Percentiles rank a stretch among this genome's conserved stretches.
Conservation (phyloP, 1,140 invertebrate species). For the Euura saliciscinereae region DNA sequence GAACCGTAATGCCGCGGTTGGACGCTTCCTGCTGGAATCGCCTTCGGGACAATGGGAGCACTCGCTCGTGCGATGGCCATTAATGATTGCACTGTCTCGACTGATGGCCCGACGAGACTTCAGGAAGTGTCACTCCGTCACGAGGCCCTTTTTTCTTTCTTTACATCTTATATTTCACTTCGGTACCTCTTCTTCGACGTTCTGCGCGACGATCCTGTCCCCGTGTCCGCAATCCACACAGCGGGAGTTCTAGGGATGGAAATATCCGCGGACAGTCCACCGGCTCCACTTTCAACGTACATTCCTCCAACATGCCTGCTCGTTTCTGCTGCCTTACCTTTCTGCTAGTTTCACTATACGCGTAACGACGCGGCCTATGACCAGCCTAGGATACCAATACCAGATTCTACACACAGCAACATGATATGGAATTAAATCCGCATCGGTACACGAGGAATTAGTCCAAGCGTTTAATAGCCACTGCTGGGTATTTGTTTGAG, state of each 20-base stretch:
- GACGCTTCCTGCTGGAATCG: not conserved
- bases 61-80: constrained; percentile 32
- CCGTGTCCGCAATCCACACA: not conserved
- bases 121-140: constrained; percentile 30
- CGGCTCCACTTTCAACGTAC: not conserved
- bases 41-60: constrained; percentile 28
- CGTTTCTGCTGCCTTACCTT: not conserved
- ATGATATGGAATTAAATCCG: too few species aligned
- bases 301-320: not conserved
- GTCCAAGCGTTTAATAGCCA: too few species aligned
- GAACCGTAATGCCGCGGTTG: constrained; percentile 28
- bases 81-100: constrained; percentile 25
- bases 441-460: too few species aligned
- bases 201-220: not conserved
- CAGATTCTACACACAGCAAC: too few species aligned
- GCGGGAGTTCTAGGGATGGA: constrained; percentile 1
- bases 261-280: not conserved
- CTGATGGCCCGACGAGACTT: constrained; percentile 6
- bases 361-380: too few species aligned
- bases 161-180: not conserved
- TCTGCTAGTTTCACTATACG: not conserved
- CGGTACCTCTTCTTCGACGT: constrained; percentile 2
- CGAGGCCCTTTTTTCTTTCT: constrained; percentile 20
- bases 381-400: too few species aligned
- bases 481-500: too few species aligned